These are phyloP conservation scores for Phataginus tetradactyla DNA, from an alignment of 2,797 vertebrate species.

Conservation along the genomic window DNA sequence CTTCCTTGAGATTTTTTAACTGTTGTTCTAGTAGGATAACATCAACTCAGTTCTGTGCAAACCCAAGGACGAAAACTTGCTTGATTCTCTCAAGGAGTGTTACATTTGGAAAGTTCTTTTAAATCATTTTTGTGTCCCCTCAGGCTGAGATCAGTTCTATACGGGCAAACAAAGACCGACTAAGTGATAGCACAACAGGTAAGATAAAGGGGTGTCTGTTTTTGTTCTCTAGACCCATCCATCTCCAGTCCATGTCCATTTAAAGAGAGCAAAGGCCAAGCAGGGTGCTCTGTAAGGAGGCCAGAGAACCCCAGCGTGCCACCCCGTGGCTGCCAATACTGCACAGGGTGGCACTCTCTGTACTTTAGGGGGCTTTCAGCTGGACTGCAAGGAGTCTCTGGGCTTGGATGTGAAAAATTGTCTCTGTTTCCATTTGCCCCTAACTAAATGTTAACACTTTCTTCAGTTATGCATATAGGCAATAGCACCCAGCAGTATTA, in stretches of 20 bases:
- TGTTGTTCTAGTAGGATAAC: neutral
- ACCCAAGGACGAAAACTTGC: neutral
- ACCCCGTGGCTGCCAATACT: neutral
- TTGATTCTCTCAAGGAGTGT: neutral
- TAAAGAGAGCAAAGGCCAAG: neutral
- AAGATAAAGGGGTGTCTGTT: neutral
- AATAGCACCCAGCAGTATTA: neutral
- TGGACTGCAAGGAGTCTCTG: conserved; percentile 11
- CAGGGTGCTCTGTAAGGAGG: accelerated
- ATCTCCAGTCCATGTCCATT: neutral
- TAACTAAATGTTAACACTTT: neutral
- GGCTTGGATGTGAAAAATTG: neutral
- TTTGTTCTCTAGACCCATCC: neutral
- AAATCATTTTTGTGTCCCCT: conserved; percentile 74
- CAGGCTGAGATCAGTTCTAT: conserved; percentile 86
- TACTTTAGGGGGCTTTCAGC: neutral
- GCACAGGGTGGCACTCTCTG: neutral
- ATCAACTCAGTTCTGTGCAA: neutral
- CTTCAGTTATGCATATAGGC: neutral
- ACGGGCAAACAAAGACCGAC: conserved; percentile 83
- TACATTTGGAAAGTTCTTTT: neutral
- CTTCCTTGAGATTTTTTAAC: neutral
- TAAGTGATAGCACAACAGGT: conserved; percentile 87
- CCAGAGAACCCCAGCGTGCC: accelerated
- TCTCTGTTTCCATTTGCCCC: conserved; percentile 6